Evolutionary conservation across 92 coral and sea anemone species (phyloP).

Genomic region (Epizoanthus illoricatus): DNA sequence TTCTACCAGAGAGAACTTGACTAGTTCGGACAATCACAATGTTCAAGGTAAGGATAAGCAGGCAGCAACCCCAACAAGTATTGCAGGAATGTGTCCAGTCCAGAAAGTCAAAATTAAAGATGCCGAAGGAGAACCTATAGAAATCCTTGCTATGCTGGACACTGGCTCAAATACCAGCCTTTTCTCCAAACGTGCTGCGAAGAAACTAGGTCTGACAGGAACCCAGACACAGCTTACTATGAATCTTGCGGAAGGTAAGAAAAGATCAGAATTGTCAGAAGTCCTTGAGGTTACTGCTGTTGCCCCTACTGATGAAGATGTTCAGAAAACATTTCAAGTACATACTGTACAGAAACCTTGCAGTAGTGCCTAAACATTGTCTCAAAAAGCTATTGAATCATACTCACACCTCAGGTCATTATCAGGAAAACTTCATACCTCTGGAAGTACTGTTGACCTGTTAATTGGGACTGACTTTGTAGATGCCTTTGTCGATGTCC

Average conservation of each 20-base stretch:
- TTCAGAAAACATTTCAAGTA: slow-evolving; percentile 48
- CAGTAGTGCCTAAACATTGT: slow-evolving; percentile 55
- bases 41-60: slow-evolving; percentile 34
- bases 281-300: slow-evolving; percentile 47
- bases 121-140: slow-evolving; percentile 44
- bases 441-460: slow-evolving; percentile 59
- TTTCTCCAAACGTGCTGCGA: slow-evolving; percentile 51
- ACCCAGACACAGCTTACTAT: slow-evolving; percentile 59
- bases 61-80: slow-evolving; percentile 25
- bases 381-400: slow-evolving; percentile 33
- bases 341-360: slow-evolving; percentile 73
- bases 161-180: slow-evolving; percentile 58
- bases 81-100: slow-evolving; percentile 63
- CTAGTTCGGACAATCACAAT: slow-evolving; percentile 28
- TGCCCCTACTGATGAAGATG: slow-evolving; percentile 55
- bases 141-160: slow-evolving; percentile 64
- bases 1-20: slow-evolving; percentile 22
- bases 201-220: slow-evolving; percentile 46
- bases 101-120: slow-evolving; percentile 57
- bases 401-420: slow-evolving; percentile 47
- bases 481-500: slow-evolving; percentile 57
- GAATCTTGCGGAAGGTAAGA: slow-evolving; percentile 67
- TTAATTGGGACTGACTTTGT: slow-evolving; percentile 66
- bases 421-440: slow-evolving; percentile 38
- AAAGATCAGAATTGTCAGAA: slow-evolving; percentile 58